Evolutionary conservation across 37 sponge, comb jelly and placozoan species (phyloP).

Genomic region (Ephydatia muelleri): DNA sequence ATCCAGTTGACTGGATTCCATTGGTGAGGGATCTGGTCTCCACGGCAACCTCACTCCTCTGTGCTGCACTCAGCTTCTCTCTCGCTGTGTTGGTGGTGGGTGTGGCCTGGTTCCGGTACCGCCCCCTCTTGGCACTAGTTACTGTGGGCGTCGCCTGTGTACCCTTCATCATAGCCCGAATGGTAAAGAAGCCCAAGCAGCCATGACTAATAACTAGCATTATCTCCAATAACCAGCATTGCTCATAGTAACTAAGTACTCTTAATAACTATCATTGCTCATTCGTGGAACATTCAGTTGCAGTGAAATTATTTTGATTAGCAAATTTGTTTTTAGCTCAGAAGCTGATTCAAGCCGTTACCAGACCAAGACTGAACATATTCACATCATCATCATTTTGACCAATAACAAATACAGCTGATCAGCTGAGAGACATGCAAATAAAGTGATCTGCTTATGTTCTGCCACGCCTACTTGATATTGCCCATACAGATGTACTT

Average conservation of each 20-base stretch:
- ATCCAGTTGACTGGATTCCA: slow-evolving; percentile 45
- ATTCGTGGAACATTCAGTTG: background rate
- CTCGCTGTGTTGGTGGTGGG: slow-evolving; percentile 44
- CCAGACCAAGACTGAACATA: no score
- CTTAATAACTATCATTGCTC: background rate
- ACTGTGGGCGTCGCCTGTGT: slow-evolving; percentile 16
- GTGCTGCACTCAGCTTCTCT: slow-evolving; percentile 16
- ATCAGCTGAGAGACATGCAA: no score
- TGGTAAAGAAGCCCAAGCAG: background rate
- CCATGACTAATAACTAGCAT: background rate
- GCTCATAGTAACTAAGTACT: background rate
- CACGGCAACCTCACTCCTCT: slow-evolving; percentile 16
- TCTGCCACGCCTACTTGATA: background rate
- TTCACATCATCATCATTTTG: no score
- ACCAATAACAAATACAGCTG: no score
- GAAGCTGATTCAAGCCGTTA: no score
- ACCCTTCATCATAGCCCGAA: slow-evolving; percentile 25
- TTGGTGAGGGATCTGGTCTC: slow-evolving; percentile 48
- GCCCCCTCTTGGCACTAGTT: slow-evolving; percentile 38
- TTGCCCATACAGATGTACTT: slow-evolving; percentile 92
- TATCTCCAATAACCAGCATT: background rate
- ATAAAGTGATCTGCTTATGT: background rate
- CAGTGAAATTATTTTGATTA: no score
- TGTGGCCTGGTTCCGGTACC: slow-evolving; percentile 62
- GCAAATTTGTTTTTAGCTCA: no score